A percentile compares a stretch with the other conserved stretches of the same genome.
These are phyloP conservation scores for Uria aalge DNA, from an alignment of 2,113 vertebrate genomes.

Conservation along the genomic window DNA sequence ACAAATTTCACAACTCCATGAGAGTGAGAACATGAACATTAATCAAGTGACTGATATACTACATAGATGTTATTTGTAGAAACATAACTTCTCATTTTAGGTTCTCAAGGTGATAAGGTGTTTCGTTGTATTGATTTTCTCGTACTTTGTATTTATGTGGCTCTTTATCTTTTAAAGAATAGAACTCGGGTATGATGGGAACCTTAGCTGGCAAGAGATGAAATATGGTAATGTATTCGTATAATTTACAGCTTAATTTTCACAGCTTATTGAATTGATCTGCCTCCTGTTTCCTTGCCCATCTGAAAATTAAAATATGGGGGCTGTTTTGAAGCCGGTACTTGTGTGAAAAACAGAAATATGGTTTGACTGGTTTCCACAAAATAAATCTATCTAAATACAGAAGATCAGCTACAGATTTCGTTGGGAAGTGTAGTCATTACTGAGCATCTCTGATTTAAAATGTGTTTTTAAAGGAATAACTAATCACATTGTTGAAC, in stretches of 20 bases:
- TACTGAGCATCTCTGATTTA: background rate
- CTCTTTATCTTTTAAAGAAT: background rate
- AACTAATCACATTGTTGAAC: background rate
- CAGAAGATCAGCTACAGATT: background rate
- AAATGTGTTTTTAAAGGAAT: background rate
- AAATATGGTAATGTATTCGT: background rate
- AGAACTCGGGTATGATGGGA: background rate
- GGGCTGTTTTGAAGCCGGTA: background rate
- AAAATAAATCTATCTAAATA: background rate
- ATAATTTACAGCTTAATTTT: background rate
- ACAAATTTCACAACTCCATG: background rate
- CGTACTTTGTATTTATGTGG: background rate
- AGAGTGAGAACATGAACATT: background rate
- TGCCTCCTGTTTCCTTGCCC: background rate
- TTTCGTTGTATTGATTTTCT: background rate
- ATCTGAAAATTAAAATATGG: background rate
- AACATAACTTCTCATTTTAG: background rate
- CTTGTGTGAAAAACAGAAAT: background rate
- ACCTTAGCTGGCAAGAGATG: background rate
- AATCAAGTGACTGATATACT: background rate
- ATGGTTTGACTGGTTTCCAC: background rate
- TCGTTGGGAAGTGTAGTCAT: background rate
- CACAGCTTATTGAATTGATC: background rate
- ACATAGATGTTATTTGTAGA: background rate
- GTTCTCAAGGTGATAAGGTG: background rate